Evolutionary conservation across 2,113 vertebrate species (phyloP).

Genomic region (Craseonycteris thonglongyai): DNA sequence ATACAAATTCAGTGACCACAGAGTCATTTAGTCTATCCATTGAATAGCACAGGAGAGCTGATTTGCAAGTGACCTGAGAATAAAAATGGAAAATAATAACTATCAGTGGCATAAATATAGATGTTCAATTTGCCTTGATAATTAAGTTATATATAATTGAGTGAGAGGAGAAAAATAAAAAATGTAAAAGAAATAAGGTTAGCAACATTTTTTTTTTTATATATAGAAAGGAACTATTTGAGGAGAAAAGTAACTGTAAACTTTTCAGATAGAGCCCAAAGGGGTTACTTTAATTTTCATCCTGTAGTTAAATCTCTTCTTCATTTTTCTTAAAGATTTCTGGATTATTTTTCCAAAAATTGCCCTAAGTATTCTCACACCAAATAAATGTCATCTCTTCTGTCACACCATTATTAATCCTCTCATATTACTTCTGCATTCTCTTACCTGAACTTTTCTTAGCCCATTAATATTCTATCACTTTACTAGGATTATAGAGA

Average conservation of each 20-base stretch:
- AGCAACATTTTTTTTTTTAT: not conserved
- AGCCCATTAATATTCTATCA: not conserved
- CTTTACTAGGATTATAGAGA: not conserved
- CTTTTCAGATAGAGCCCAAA: not conserved
- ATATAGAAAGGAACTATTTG: not conserved
- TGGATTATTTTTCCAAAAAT: not conserved
- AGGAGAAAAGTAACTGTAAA: not conserved
- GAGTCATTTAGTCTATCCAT: not conserved
- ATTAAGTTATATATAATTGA: not conserved
- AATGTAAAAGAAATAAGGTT: not conserved
- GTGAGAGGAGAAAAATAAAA: not conserved
- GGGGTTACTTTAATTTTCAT: not conserved
- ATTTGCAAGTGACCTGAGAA: not conserved
- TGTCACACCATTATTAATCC: no score
- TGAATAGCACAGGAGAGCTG: not conserved
- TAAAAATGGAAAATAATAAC: not conserved
- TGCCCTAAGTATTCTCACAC: not conserved
- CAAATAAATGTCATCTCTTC: not conserved
- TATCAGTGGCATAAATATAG: not conserved
- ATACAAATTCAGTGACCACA: conserved; percentile 14
- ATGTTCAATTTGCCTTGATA: not conserved
- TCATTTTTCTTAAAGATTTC: not conserved
- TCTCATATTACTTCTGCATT: no score
- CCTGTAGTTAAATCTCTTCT: not conserved
- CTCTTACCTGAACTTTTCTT: not conserved